phyloP scores from a whole-genome alignment of 1,140 invertebrate species.

The honey bee (Apis mellifera) region Amel_HAv3.1 CM009931.2:24647001-24647500 shows the following conservation, averaged over 20 bases:
- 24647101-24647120: conserved; percentile 55
- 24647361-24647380: too few species aligned
- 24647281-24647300: conserved; percentile 28
- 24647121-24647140: conserved; percentile 87
- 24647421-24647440: conserved; percentile 2
- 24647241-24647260: conserved; percentile 65
- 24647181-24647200: conserved; percentile 95
- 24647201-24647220: conserved; percentile 83
- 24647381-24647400: too few species aligned
- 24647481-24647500: neutral
- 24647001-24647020: conserved; percentile 10
- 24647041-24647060: conserved; percentile 30
- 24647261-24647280: conserved; percentile 44
- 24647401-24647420: neutral
- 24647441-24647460: neutral
- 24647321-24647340: conserved; percentile 38
- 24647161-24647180: conserved; percentile 96
- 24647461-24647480: neutral
- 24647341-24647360: conserved; percentile 21
- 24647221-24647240: conserved; percentile 85
- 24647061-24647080: conserved; percentile 40
- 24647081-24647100: neutral
- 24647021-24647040: neutral
- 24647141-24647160: conserved; percentile 97
- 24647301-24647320: conserved; percentile 51